Evolutionary conservation across 2,888 invertebrate species (phyloP), one percentile per base, ranked within the genome.

Genomic region (Catocala nupta): DNA sequence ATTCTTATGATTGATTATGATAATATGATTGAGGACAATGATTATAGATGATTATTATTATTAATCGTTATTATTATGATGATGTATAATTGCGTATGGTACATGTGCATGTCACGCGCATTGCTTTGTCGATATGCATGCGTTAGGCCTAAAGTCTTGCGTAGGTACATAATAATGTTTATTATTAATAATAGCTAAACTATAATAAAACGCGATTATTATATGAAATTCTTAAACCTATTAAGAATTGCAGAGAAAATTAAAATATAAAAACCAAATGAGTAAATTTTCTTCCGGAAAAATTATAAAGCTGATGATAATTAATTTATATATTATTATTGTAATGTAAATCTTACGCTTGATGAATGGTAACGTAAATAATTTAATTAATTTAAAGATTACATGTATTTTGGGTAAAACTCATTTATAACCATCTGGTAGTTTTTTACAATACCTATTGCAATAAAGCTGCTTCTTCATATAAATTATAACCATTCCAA

Each of bases 1-100:
- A 62, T 70, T 72, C 73, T 79, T 75, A 79, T 80, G 81, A 76
- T 68, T 64, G 55, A 54, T 61, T 60, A 62, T 53, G 36, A 55
- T 34, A 48, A 59, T 52, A 59, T 5, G 13, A 45, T 55, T 55
- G 49, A 34, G 44, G 12, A 53, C 12, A 7, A 36, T 36, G 50
- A 13, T 47, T 36, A 33, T 48, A 59, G 42, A 59, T 49, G 13
- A 16, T 45, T n/a, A 45, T 47, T 49, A 33, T 49, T 2, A 49
- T 33, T 0, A 49, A 33, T 13, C 11, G 16, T 43, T 44, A 51
- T 42, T 34, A 16, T 39, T 16, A 53, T 47, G 47, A 12, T 36
- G 12, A 47, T 47, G 12, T 16, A 36, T 34, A 12, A 47, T 33
- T 25, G 2, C 36, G 6, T 39, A 39, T 13, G 33, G 8, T 47